A percentile compares a stretch with the other conserved stretches of the same genome.
These are phyloP conservation scores for Philopedon plagiatum DNA, from an alignment of 2,888 invertebrate genomes.

Conservation along the genomic window DNA sequence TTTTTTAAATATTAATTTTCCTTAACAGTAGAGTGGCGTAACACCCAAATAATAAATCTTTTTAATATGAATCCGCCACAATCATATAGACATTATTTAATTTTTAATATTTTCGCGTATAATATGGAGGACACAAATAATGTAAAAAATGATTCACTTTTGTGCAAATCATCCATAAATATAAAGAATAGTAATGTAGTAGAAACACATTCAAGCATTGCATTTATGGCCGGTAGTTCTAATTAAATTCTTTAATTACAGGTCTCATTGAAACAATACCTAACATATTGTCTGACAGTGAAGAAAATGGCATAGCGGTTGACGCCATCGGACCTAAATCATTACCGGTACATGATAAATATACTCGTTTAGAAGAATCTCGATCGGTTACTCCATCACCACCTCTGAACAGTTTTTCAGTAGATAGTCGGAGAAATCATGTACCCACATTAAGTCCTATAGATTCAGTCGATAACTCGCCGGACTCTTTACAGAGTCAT, in stretches of 20 bases:
- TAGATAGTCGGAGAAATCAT: conserved; percentile 57
- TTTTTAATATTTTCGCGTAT: no score
- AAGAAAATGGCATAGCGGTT: conserved; percentile 24
- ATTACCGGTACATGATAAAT: conserved; percentile 68
- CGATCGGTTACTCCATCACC: conserved; percentile 82
- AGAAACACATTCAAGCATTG: not conserved
- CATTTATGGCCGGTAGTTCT: not conserved
- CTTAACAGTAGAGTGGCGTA: no score
- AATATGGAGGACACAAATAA: no score
- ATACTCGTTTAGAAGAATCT: conserved; percentile 82
- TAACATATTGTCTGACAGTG: conserved; percentile 31
- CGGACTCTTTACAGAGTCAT: conserved; percentile 62
- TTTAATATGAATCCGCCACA: no score
- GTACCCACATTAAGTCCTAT: conserved; percentile 72
- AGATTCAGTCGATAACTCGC: conserved; percentile 73
- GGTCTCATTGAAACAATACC: conserved; percentile 49
- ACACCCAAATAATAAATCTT: no score
- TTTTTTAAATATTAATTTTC: no score
- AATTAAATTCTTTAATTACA: conserved; percentile 9
- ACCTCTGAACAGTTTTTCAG: conserved; percentile 67
- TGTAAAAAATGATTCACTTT: no score
- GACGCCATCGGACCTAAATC: conserved; percentile 5
- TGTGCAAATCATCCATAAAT: no score
- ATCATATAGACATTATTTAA: no score
- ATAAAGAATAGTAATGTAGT: not conserved